Evolutionary conservation across 2,113 vertebrate species (phyloP), one percentile per base, ranked within the genome.

Genomic region (Nothobranchius kuhntae): DNA sequence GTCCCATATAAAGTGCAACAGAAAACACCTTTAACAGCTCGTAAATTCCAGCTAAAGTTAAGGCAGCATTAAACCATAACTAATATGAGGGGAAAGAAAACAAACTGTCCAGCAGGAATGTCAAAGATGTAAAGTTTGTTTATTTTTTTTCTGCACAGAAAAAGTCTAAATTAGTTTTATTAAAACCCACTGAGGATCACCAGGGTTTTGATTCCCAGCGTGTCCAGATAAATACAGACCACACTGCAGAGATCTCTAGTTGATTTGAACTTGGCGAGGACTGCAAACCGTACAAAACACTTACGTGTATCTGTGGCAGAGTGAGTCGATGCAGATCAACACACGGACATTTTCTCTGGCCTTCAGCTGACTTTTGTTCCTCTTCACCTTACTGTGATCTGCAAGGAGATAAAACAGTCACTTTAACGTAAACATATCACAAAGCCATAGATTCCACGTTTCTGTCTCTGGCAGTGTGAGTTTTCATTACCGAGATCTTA

Each of bases 301-400:
- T 91, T 86, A 99, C 96, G 89, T 93, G 89, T 98, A 94, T 83
- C 93, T 89, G 69, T 98, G 95, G 71, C 96, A 99, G 46, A 98
- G 93, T 0, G 96, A 98, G 62, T 98, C 95, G 0, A 98, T 97
- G 89, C 96, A 99, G 92, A 99, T 94, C 84, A 98, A 75, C 13
- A 95, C 95, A 0, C 96, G 93, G 5, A 98, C 89, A 0, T 92
- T 93, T 72, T 96, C 97, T 73, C 95, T 84, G 40, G 95, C 93
- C 36, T 95, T 93, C 0, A 93, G 93, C 47, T 94, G 94, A 50
- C 84, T 92, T 75, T 93, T 93, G 74, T 92, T 94, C 81, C 77
- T 92, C 89, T 95, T 96, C 82, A 95, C 83, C 74, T 95, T 96
- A 12, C 94, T 95, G 87, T 94, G 95, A 78, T 97, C 97, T 98